Evolutionary conservation across 2,113 vertebrate species (phyloP).

Genomic region (Eublepharis macularius): DNA sequence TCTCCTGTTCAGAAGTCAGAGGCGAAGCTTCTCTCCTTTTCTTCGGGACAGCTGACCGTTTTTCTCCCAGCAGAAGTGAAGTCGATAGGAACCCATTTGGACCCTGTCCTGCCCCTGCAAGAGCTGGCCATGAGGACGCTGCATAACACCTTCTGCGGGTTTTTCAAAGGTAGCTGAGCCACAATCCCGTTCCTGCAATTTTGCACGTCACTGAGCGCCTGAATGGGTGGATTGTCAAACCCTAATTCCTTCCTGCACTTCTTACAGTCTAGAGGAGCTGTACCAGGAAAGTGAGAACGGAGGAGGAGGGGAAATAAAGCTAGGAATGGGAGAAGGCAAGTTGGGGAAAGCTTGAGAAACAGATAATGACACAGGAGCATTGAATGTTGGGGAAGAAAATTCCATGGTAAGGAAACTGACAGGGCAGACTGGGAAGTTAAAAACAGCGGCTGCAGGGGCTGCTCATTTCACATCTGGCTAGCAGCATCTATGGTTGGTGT

Average conservation of each 20-base stretch:
- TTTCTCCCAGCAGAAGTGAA: constrained; percentile 92
- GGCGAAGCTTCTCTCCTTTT: constrained; percentile 79
- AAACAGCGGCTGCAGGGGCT: no score
- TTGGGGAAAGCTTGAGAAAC: neutral
- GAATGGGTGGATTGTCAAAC: neutral
- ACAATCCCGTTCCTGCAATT: neutral
- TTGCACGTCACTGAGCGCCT: neutral
- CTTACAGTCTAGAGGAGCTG: neutral
- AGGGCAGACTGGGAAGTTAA: neutral
- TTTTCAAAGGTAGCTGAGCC: constrained; percentile 75
- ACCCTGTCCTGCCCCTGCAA: constrained; percentile 88
- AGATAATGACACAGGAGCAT: no score
- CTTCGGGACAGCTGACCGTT: constrained; percentile 78
- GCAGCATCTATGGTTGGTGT: no score
- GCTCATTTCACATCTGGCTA: no score
- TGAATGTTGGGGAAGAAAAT: neutral
- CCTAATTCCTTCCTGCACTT: neutral
- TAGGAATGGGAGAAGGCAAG: neutral
- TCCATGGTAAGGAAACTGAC: neutral
- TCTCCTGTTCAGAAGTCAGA: constrained; percentile 78
- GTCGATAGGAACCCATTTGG: constrained; percentile 82
- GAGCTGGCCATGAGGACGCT: constrained; percentile 90
- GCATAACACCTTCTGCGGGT: constrained; percentile 73
- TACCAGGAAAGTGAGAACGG: neutral
- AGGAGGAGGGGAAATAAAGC: neutral